Evolutionary conservation across 2,113 vertebrate species (phyloP).

Genomic region (Pithys albifrons): DNA sequence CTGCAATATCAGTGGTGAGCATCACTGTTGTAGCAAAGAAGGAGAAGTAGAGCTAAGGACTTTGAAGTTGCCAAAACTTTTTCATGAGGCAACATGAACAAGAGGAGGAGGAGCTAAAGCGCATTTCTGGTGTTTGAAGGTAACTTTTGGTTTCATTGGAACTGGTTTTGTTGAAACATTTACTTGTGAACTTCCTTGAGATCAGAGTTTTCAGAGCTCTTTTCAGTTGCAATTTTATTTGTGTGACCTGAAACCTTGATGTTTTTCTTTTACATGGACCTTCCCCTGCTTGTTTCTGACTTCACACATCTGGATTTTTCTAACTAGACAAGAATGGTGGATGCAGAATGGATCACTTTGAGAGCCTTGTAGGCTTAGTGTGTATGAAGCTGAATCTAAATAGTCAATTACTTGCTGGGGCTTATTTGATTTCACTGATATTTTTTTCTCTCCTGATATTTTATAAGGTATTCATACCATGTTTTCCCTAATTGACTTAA

Average conservation of each 20-base stretch:
- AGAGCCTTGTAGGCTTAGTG: not conserved
- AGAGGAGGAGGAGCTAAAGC: not conserved
- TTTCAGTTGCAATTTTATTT: not conserved
- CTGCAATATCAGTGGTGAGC: not conserved
- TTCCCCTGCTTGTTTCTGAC: not conserved
- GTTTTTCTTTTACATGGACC: fast-evolving
- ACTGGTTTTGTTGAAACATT: not conserved
- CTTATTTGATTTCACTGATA: not conserved
- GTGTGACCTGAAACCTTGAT: not conserved
- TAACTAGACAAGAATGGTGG: not conserved
- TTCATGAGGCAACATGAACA: not conserved
- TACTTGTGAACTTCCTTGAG: not conserved
- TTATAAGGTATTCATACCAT: not conserved
- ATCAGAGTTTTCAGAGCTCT: not conserved
- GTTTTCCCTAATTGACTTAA: not conserved
- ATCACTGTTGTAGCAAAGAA: not conserved
- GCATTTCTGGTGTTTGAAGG: not conserved
- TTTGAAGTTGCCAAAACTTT: not conserved
- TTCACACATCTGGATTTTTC: not conserved
- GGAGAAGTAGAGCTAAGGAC: not conserved
- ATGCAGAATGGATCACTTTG: not conserved
- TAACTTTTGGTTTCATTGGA: not conserved
- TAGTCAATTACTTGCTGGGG: not conserved
- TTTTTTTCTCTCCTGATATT: not conserved
- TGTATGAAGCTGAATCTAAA: slow-evolving; percentile 14